Evolutionary conservation across 2,113 vertebrate genomes (phyloP).

Genomic region (Xenopus borealis): DNA sequence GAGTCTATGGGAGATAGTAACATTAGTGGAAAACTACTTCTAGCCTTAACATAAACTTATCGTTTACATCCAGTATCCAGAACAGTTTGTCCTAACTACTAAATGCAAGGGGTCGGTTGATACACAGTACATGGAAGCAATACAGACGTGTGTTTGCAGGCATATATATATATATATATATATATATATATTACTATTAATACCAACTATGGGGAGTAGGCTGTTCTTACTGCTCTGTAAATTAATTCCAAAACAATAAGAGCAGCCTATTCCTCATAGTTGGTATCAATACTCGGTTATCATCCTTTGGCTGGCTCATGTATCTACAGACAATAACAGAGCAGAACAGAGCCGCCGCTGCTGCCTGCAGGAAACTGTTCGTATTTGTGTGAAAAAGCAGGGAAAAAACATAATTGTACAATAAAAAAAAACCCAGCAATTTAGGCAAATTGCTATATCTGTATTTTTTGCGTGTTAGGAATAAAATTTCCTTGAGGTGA

Average conservation of each 20-base stretch:
- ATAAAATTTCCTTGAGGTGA: slow-evolving; percentile 50
- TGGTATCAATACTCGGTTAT: slow-evolving; percentile 16
- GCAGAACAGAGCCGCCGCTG: slow-evolving; percentile 27
- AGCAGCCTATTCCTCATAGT: neutral
- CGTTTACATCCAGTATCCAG: no score
- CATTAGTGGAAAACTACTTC: no score
- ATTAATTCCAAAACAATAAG: slow-evolving; percentile 7
- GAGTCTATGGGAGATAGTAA: no score
- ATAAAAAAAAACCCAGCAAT: slow-evolving; percentile 51
- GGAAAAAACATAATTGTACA: slow-evolving; percentile 49
- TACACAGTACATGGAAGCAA: no score
- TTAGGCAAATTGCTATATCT: slow-evolving; percentile 57
- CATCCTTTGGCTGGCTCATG: slow-evolving; percentile 20
- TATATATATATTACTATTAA: no score
- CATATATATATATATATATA: no score
- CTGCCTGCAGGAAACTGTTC: slow-evolving; percentile 35
- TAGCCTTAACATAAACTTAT: no score
- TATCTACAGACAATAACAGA: slow-evolving; percentile 38
- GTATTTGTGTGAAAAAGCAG: slow-evolving; percentile 43
- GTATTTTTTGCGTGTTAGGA: slow-evolving; percentile 52
- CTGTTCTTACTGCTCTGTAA: no score
- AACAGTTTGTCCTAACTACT: no score
- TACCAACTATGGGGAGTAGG: no score
- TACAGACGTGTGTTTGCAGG: no score
- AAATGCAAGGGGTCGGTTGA: no score